Conservation (phyloP, 2,797 vertebrate genomes). For the Malacoctenus gilli region DNA sequence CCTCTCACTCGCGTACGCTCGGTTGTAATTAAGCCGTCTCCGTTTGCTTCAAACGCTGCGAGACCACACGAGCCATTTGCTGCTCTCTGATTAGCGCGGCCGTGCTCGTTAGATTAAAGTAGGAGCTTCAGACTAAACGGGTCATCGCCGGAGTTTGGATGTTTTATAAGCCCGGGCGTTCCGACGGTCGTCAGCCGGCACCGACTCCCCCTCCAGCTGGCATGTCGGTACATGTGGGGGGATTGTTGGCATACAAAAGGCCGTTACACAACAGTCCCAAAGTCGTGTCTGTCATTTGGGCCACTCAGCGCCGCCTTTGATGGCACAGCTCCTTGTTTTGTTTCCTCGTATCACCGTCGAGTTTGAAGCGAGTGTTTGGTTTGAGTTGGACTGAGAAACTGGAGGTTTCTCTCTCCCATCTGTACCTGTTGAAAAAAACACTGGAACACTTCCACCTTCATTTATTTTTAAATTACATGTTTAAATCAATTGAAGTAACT, state of each 20-base stretch:
- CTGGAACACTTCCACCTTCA: too few relatives aligned
- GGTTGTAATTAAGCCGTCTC: constrained; percentile 70
- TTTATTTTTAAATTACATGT: too few relatives aligned
- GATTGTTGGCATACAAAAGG: too few relatives aligned
- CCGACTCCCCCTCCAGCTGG: constrained; percentile 21
- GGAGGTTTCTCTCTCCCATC: too few relatives aligned
- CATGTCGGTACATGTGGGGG: constrained; percentile 53
- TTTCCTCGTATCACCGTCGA: neutral
- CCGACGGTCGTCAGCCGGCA: constrained; percentile 38
- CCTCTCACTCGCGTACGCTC: constrained; percentile 62
- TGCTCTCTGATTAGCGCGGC: constrained; percentile 66
- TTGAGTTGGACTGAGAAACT: too few relatives aligned
- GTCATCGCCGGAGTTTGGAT: constrained; percentile 47
- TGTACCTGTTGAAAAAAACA: too few relatives aligned
- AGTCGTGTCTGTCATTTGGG: constrained; percentile 48
- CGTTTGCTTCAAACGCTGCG: constrained; percentile 61
- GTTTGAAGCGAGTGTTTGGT: neutral
- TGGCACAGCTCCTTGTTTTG: constrained; percentile 16
- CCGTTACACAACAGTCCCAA: too few relatives aligned
- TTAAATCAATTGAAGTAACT: too few relatives aligned
- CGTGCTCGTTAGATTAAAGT: constrained; percentile 62
- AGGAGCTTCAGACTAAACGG: constrained; percentile 51
- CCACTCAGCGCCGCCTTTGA: constrained; percentile 30
- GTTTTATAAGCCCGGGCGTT: constrained; percentile 54
- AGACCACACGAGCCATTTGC: constrained; percentile 50